Evolutionary conservation across 2,888 invertebrate genomes (phyloP).

Genomic region (Odontothrips loti): DNA sequence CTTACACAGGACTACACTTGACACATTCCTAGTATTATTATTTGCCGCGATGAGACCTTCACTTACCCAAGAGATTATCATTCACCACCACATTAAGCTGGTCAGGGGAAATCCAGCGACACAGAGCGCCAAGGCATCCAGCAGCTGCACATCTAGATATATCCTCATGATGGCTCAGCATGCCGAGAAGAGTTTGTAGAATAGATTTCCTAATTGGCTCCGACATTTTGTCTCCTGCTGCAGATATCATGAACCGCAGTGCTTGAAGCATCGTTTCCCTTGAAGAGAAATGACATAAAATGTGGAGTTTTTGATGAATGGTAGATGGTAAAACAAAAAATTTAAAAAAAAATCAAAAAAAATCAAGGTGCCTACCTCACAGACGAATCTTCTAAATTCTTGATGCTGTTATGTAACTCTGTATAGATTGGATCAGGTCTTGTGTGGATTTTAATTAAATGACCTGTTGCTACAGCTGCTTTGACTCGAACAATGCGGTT

Average conservation of each 20-base stretch:
- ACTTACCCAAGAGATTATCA: slow-evolving; percentile 68
- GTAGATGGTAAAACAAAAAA: neutral
- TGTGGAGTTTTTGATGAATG: neutral
- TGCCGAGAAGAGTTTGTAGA: slow-evolving; percentile 60
- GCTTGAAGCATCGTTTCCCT: slow-evolving; percentile 93
- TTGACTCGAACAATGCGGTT: slow-evolving; percentile 82
- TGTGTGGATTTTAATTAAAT: slow-evolving; percentile 86
- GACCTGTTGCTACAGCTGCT: slow-evolving; percentile 81
- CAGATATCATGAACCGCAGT: slow-evolving; percentile 74
- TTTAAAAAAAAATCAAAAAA: neutral
- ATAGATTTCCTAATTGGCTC: slow-evolving; percentile 71
- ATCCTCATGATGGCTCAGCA: slow-evolving; percentile 74
- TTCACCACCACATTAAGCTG: slow-evolving; percentile 69
- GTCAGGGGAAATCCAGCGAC: slow-evolving; percentile 67
- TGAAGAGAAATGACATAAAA: slow-evolving; percentile 34
- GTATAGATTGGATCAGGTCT: slow-evolving; percentile 90
- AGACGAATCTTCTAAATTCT: slow-evolving; percentile 75
- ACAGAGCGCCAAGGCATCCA: slow-evolving; percentile 84
- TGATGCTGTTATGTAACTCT: slow-evolving; percentile 83
- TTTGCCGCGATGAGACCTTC: neutral
- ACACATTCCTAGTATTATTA: neutral
- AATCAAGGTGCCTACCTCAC: slow-evolving; percentile 52
- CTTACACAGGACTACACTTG: neutral
- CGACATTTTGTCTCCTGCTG: slow-evolving; percentile 85
- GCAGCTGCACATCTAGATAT: slow-evolving; percentile 74